Base-by-base conservation (phyloP, 2,113 vertebrate species). In the Neopipo cinnamomea region DNA sequence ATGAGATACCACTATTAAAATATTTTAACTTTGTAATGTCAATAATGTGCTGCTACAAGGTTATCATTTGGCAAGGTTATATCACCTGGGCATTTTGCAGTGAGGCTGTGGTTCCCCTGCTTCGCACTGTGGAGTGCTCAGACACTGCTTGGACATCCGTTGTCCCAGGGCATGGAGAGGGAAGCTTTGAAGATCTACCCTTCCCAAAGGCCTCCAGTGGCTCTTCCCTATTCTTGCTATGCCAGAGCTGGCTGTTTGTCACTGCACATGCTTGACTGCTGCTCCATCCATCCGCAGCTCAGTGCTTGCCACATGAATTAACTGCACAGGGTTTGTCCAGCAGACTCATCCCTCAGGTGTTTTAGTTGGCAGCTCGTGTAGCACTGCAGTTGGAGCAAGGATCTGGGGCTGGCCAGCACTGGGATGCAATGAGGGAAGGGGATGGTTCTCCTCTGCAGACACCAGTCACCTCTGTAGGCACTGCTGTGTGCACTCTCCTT, bases 351-450 rank as follows among this genome's bases (percentile, higher is more conserved):
- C 65, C 37, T 41, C 2, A 0, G 27, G 37, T 10, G 5, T 50
- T 37, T 61, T 18, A 25, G 21, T 55, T 83, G 82, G 63, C 33
- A 47, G 52, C 75, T 71, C 2, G 0, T 28, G 41, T n/a, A 53
- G 89, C 33, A 14, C 70, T 23, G 25, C 30, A 2, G 21, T 15
- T 18, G 85, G 62, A 65, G 41, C 77, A 50, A 14, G 21, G 68
- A 41, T 19, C 1, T 0, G 47, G 18, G 35, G 5, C n/a, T 33
- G 6, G 76, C 25, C 49, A 37, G 3, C 4, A 2, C 61, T 22
- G 25, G 53, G 49, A 4, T 27, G 23, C 35, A 15, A 33, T 4
- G 42, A 24, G n/a, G 5, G 6, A 50, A 27, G 52, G 58, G 46
- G 33, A 7, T 30, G 50, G 37, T 44, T 53, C 58, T 67, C 21